These are phyloP conservation scores for Cryptoprocta ferox DNA, from an alignment of 2,797 vertebrate species.

Conservation along the genomic window DNA sequence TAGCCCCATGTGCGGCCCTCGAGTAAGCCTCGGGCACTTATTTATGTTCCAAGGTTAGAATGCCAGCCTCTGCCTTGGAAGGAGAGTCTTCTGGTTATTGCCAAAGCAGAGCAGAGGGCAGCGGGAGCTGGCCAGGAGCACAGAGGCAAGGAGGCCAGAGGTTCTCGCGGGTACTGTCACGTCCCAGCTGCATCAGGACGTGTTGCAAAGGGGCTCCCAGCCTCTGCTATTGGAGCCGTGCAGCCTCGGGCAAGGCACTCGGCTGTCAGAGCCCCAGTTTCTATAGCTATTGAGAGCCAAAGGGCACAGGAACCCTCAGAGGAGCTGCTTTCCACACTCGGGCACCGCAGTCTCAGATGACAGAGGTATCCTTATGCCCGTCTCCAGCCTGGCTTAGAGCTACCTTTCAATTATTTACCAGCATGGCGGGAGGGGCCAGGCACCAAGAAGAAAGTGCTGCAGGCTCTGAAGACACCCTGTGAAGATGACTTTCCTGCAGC, in stretches of 20 bases:
- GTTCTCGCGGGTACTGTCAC: not conserved
- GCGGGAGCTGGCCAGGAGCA: not conserved
- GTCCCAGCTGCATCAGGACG: not conserved
- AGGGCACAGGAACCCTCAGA: not conserved
- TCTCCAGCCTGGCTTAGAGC: not conserved
- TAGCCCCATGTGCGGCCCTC: not conserved
- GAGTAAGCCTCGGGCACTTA: not conserved
- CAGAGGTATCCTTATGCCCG: not conserved
- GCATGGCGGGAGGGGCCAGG: not conserved
- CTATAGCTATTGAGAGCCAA: not conserved
- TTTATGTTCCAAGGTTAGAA: not conserved
- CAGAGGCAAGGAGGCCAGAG: not conserved
- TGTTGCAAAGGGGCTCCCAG: not conserved
- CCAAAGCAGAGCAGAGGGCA: not conserved
- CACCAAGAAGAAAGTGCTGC: not conserved
- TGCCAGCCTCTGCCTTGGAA: not conserved
- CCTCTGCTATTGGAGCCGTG: not conserved
- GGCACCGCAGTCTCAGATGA: not conserved
- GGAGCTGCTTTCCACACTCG: not conserved
- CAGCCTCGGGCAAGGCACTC: not conserved
- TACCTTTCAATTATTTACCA: not conserved
- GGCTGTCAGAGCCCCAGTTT: not conserved
- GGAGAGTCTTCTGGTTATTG: not conserved
- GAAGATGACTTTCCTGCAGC: fast-evolving
- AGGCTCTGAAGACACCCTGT: not conserved